Base-by-base conservation (phyloP, 2,888 invertebrate genomes). In the Campoplex capitator region DNA sequence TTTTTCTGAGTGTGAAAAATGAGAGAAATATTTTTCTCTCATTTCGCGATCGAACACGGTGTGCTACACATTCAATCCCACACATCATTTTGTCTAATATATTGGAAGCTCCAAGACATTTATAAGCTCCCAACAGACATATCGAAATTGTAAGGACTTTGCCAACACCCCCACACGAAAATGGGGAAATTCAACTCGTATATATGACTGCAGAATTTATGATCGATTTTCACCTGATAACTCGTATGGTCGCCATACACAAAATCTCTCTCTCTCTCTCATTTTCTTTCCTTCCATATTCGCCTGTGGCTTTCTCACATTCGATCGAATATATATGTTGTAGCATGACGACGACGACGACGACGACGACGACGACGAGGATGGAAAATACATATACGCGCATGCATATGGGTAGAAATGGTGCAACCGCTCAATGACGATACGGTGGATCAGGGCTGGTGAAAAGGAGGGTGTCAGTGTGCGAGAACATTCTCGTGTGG, bases 341-440 rank as follows among this genome's bases (percentile, higher is more conserved):
- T 23, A 23, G 23, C 23, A 38, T 45, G 78, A 79, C 80, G 58
- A 82, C 58, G 73, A 76, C 54, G 74, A 48, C 62, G 78, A 79
- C 80, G 58, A 82, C 58, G 73, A 76, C 54, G 74, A 48, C 62
- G 38, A n/a, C 45, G 51, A 16, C 79, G 11, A n/a, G 56, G 28
- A 28, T 51, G 58, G 67, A 8, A 62, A 62, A 48, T 58, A 58
- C 45, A 48, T 54, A 56, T 67, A 54, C 48, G 78, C 67, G 75
- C 68, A 75, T 75, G 71, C 71, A 68, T 80, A 54, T 58, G 42
- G 70, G 51, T 32, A 51, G 67, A 76, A 74, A 80, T 86, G 68
- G 80, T 83, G 86, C 76, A 86, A 86, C 86, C 75, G 83, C 80
- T 83, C 83, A 83, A 86, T 86, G 86, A 86, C 76, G 75, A 76